Evolutionary conservation across 2,113 vertebrate species (phyloP).

Genomic region (Pachypanchax playfairii): DNA sequence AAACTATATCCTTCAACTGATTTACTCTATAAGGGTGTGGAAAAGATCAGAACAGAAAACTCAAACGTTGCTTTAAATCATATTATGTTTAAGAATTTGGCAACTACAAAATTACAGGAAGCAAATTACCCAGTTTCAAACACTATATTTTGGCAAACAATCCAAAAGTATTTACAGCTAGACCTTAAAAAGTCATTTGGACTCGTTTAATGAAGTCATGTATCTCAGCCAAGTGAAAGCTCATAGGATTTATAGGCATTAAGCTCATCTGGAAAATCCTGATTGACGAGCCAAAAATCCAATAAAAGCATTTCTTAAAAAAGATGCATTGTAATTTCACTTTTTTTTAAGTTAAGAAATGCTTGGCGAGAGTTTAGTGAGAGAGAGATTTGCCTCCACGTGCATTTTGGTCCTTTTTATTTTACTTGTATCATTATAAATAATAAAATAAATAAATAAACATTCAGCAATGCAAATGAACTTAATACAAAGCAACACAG

Average conservation of each 20-base stretch:
- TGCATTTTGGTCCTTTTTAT: constrained; percentile 54
- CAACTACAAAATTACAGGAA: neutral
- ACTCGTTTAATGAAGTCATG: constrained; percentile 4
- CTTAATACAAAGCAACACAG: constrained; percentile 43
- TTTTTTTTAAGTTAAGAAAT: neutral
- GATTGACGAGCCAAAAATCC: constrained; percentile 28
- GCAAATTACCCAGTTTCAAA: constrained; percentile 1
- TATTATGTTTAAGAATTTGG: neutral
- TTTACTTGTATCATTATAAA: constrained; percentile 48
- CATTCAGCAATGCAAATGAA: constrained; percentile 38
- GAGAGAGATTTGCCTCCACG: constrained; percentile 53
- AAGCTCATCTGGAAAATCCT: constrained; percentile 44
- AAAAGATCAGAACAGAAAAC: neutral
- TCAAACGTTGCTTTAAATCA: neutral
- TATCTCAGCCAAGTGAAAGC: constrained; percentile 33
- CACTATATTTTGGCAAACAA: neutral
- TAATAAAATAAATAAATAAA: constrained; percentile 19
- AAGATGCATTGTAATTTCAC: constrained; percentile 19
- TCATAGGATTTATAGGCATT: constrained; percentile 41
- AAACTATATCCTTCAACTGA: neutral
- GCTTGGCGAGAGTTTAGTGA: neutral
- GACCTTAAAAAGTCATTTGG: constrained; percentile 6
- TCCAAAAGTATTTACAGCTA: constrained; percentile 4
- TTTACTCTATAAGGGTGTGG: neutral
- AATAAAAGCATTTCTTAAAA: constrained; percentile 29